Percentiles rank a stretch among this genome's conserved stretches.
Conservation (phyloP, 2,888 invertebrate species). For the Anaspis maculata region DNA sequence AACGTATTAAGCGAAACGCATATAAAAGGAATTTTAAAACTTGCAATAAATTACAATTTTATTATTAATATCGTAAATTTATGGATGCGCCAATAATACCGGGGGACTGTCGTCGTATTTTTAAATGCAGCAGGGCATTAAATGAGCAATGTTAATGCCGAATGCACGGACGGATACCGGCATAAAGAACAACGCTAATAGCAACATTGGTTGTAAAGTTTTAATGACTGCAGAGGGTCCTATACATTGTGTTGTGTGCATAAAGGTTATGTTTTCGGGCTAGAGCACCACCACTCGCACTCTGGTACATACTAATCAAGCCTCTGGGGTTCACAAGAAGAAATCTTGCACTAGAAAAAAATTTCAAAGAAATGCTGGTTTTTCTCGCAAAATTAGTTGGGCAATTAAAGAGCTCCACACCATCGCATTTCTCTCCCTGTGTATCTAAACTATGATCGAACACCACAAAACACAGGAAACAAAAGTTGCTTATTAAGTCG, state of each 20-base stretch:
- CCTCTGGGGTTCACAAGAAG: background rate
- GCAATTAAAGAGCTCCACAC: no score
- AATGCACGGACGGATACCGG: conserved; percentile 29
- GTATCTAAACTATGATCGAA: conserved; percentile 1
- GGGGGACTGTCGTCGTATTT: conserved; percentile 34
- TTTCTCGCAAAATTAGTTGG: background rate
- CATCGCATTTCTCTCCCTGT: no score
- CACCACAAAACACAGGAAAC: conserved; percentile 14
- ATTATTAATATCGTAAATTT: conserved; percentile 34
- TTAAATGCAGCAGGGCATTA: conserved; percentile 31
- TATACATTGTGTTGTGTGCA: conserved; percentile 20
- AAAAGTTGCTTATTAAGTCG: conserved; percentile 24
- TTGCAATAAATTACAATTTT: conserved; percentile 35
- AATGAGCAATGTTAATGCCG: conserved; percentile 35
- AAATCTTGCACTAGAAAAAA: background rate
- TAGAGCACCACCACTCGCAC: conserved; percentile 14
- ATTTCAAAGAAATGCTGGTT: background rate
- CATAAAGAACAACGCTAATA: conserved; percentile 33
- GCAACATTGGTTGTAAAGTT: conserved; percentile 34
- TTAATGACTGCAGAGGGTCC: conserved; percentile 30
- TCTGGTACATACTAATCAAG: conserved; percentile 17
- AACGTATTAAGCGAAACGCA: conserved; percentile 19
- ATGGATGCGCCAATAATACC: conserved; percentile 34
- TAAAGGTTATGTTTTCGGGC: conserved; percentile 18
- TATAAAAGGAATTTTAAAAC: conserved; percentile 29